Percentiles rank a stretch among this genome's conserved stretches.
Evolutionary conservation across 2,797 vertebrate species (phyloP).

Genomic region (Anisognathus igniventris): DNA sequence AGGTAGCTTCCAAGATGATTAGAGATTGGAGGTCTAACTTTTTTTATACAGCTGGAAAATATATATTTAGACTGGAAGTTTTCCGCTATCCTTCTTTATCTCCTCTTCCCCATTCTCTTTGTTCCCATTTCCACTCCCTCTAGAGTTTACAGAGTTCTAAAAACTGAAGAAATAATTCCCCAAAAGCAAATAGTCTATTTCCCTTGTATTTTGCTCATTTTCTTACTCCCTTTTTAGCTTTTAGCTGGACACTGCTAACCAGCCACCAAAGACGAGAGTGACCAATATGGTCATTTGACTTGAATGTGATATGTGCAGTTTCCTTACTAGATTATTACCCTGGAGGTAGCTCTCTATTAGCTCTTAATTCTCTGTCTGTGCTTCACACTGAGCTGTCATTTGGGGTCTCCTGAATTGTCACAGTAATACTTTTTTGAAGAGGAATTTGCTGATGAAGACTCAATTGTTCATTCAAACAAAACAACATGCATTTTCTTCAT

Average conservation of each 20-base stretch:
- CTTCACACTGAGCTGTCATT: background rate
- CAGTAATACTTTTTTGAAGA: background rate
- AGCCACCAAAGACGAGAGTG: background rate
- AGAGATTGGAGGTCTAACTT: background rate
- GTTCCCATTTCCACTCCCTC: background rate
- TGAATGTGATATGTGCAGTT: background rate
- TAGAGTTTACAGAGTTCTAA: background rate
- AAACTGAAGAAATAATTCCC: background rate
- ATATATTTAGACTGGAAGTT: background rate
- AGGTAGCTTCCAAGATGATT: background rate
- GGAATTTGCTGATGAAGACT: background rate
- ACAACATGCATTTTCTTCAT: background rate
- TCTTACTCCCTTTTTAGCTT: background rate
- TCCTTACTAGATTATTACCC: background rate
- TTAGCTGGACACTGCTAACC: background rate
- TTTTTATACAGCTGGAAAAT: background rate
- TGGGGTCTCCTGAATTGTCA: background rate
- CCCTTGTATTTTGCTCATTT: background rate
- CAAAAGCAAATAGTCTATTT: background rate
- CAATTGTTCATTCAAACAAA: slow-evolving; percentile 4
- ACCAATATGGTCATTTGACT: background rate
- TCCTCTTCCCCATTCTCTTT: background rate
- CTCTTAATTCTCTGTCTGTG: background rate
- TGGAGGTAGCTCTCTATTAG: background rate
- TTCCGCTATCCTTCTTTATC: background rate